Conservation (phyloP, 2,888 invertebrate species). For the Macrophya alboannulata region DNA sequence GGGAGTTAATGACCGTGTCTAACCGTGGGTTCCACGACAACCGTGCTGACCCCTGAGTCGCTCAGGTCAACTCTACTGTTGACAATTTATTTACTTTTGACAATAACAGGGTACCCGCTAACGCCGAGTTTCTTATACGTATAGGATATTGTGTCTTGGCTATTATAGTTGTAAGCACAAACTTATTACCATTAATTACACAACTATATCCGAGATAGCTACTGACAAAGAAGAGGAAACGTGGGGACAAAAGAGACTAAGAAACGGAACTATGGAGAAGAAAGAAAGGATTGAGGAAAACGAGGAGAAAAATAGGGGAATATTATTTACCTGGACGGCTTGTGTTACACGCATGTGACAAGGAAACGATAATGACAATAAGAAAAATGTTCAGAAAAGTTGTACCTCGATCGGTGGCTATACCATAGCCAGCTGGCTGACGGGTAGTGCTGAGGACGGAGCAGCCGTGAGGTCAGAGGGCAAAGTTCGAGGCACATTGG, state of each 20-base stretch:
- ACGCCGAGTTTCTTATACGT: background rate
- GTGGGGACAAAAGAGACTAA: slow-evolving; percentile 23
- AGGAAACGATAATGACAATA: slow-evolving; percentile 18
- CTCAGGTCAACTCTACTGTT: slow-evolving; percentile 35
- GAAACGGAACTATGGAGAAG: background rate
- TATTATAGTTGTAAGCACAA: background rate
- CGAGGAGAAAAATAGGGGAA: background rate
- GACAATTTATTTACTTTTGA: slow-evolving; percentile 54
- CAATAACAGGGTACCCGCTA: slow-evolving; percentile 38
- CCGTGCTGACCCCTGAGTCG: slow-evolving; percentile 45
- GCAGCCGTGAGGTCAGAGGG: slow-evolving; percentile 50
- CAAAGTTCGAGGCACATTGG: slow-evolving; percentile 58
- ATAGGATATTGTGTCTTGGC: slow-evolving; percentile 11
- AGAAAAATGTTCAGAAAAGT: background rate
- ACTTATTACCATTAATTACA: slow-evolving; percentile 47
- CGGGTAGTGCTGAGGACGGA: slow-evolving; percentile 9
- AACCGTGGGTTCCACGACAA: slow-evolving; percentile 66
- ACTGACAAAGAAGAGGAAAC: slow-evolving; percentile 52
- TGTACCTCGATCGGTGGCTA: slow-evolving; percentile 3
- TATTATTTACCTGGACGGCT: background rate
- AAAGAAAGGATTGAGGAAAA: background rate
- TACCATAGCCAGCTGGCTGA: slow-evolving; percentile 23
- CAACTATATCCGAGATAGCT: slow-evolving; percentile 21
- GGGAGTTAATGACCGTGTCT: slow-evolving; percentile 72
- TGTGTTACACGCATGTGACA: background rate